Evolutionary conservation across 2,888 invertebrate species (phyloP).

Genomic region (Nemotelus pantherinus): DNA sequence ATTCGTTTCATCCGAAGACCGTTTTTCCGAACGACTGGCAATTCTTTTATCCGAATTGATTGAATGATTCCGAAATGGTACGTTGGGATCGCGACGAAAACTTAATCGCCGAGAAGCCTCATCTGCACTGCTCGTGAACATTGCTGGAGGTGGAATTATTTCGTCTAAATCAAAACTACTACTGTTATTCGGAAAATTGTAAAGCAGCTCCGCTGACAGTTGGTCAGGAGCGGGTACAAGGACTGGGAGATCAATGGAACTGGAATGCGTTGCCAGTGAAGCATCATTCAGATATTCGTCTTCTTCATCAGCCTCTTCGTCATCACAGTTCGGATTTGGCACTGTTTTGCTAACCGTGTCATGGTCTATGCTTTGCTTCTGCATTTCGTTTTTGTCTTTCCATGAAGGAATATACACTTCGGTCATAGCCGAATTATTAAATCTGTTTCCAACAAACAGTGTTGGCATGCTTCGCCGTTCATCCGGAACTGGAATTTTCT

Average conservation of each 20-base stretch:
- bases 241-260: constrained; percentile 68
- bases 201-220: constrained; percentile 68
- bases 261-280: constrained; percentile 67
- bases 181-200: constrained; percentile 58
- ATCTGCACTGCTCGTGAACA: constrained; percentile 68
- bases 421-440: constrained; percentile 68
- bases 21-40: constrained; percentile 34
- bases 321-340: constrained; percentile 30
- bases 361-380: constrained; percentile 58
- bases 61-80: constrained; percentile 67
- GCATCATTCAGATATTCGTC: constrained; percentile 52
- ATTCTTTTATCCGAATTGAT: constrained; percentile 70
- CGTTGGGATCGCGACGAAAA: constrained; percentile 55
- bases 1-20: constrained; percentile 36
- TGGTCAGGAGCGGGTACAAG: constrained; percentile 66
- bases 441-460: constrained; percentile 70
- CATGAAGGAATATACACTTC: constrained; percentile 69
- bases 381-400: constrained; percentile 60
- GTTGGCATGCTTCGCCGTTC: constrained; percentile 76
- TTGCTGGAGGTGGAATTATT: constrained; percentile 68
- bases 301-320: constrained; percentile 47
- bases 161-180: constrained; percentile 54
- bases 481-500: constrained; percentile 59
- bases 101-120: constrained; percentile 56
- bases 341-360: constrained; percentile 34